These are phyloP conservation scores for Danio aesculapii DNA, from an alignment of 2,797 vertebrate species.

Conservation along the genomic window DNA sequence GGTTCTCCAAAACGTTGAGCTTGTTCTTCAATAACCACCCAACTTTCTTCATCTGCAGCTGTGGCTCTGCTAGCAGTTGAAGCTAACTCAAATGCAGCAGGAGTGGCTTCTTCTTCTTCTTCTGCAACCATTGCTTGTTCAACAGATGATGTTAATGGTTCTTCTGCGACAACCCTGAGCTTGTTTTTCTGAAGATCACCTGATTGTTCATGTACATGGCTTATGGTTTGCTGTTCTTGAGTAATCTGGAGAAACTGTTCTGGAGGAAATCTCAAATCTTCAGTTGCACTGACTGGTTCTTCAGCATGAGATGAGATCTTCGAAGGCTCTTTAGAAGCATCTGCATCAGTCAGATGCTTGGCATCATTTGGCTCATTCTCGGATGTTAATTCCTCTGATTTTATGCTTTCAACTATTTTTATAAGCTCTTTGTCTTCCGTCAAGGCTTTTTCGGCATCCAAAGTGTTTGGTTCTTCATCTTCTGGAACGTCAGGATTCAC, in stretches of 20 bases:
- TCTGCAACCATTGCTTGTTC: neutral
- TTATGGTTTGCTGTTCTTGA: slow-evolving; percentile 5
- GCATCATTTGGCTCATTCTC: neutral
- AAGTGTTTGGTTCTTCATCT: neutral
- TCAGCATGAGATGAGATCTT: neutral
- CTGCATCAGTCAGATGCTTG: neutral
- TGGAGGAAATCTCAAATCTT: neutral
- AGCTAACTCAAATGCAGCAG: neutral
- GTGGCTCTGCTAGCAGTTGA: neutral
- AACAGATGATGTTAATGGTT: neutral
- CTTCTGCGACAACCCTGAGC: neutral
- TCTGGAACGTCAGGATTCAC: slow-evolving; percentile 8
- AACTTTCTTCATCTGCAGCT: slow-evolving; percentile 14
- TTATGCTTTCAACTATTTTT: neutral
- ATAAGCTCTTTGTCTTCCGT: neutral
- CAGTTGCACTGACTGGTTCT: neutral
- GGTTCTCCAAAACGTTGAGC: neutral
- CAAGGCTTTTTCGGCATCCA: neutral
- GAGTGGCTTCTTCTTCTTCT: neutral
- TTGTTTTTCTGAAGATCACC: neutral
- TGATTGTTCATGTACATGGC: neutral
- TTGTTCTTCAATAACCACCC: slow-evolving; percentile 40
- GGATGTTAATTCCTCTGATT: neutral
- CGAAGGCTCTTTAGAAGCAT: neutral
- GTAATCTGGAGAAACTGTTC: neutral